These are phyloP conservation scores for Aphaenogaster floridana DNA, from an alignment of 1,140 invertebrate species.

Conservation along the genomic window DNA sequence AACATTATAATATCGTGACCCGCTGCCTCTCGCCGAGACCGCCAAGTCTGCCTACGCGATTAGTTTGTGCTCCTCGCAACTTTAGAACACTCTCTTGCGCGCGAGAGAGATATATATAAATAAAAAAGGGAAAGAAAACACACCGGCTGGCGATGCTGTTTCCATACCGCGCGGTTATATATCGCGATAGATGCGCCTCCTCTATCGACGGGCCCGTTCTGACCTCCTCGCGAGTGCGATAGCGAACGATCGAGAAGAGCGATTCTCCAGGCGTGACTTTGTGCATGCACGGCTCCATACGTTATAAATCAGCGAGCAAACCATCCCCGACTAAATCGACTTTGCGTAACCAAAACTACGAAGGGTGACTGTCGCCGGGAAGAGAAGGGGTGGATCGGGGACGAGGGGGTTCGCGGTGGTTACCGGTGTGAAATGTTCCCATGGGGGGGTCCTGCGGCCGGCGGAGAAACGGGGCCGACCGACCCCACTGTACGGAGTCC, in stretches of 20 bases:
- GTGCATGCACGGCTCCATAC: constrained; percentile 65
- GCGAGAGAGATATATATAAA: not conserved
- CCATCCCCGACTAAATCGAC: constrained; percentile 87
- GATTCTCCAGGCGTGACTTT: constrained; percentile 52
- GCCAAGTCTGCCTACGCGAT: constrained; percentile 28
- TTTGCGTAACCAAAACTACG: constrained; percentile 83
- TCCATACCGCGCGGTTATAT: not conserved
- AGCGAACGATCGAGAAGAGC: constrained; percentile 59
- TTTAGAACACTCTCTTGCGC: not conserved
- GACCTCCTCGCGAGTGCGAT: constrained; percentile 54
- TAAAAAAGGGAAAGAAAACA: not conserved
- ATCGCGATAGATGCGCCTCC: constrained; percentile 20
- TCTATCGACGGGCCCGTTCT: constrained; percentile 38
- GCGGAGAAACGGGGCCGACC: constrained; percentile 38
- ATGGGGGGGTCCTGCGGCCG: constrained; percentile 83
- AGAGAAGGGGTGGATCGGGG: constrained; percentile 34
- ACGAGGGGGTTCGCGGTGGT: constrained; percentile 81
- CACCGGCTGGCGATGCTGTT: constrained; percentile 11
- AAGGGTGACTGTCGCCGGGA: constrained; percentile 62
- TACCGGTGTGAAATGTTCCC: constrained; percentile 87
- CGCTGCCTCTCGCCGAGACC: constrained; percentile 8
- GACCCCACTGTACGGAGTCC: constrained; percentile 26
- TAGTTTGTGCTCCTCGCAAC: constrained; percentile 31
- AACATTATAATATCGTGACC: constrained; percentile 35
- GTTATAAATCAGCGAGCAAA: constrained; percentile 85